Percentiles rank a stretch among this genome's conserved stretches.
phyloP scores from a whole-genome alignment of 2,113 vertebrate genomes.

The Vimba vimba region DNA sequence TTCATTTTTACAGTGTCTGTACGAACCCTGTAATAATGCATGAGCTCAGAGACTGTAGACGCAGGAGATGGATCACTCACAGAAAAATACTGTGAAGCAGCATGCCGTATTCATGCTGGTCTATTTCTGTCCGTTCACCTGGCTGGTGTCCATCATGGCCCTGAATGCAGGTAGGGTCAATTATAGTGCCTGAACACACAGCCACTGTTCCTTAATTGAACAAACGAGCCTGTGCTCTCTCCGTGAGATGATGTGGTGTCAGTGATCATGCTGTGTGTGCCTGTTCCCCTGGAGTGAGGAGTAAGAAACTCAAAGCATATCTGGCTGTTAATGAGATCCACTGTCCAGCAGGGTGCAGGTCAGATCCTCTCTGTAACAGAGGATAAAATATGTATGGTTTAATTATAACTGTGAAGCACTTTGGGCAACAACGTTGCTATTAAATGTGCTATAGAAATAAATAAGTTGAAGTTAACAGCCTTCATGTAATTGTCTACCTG shows the following conservation, averaged over 20 bases:
- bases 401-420: too few species aligned
- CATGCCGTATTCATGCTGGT: neutral
- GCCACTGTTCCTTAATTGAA: constrained; percentile 64
- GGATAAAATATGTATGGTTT: too few species aligned
- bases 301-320: constrained; percentile 16
- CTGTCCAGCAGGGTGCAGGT: neutral
- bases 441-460: too few species aligned
- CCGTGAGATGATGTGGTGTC: constrained; percentile 66
- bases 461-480: neutral
- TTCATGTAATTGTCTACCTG: neutral
- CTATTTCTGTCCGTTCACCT: constrained; percentile 62
- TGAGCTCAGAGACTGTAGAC: neutral
- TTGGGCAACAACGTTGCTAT: too few species aligned
- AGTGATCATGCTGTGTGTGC: constrained; percentile 55
- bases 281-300: constrained; percentile 17
- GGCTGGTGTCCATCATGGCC: constrained; percentile 1
- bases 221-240: constrained; percentile 71
- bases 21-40: neutral
- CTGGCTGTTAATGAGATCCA: constrained; percentile 31
- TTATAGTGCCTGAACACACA: constrained; percentile 65
- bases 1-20: too few species aligned
- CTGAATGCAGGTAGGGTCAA: constrained; percentile 74
- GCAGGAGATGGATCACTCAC: neutral
- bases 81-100: neutral
- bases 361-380: neutral